A percentile compares a stretch with the other conserved stretches of the same genome.
Conservation (phyloP, 2,113 vertebrate genomes). For the Epinephelus cyanopodus region DNA sequence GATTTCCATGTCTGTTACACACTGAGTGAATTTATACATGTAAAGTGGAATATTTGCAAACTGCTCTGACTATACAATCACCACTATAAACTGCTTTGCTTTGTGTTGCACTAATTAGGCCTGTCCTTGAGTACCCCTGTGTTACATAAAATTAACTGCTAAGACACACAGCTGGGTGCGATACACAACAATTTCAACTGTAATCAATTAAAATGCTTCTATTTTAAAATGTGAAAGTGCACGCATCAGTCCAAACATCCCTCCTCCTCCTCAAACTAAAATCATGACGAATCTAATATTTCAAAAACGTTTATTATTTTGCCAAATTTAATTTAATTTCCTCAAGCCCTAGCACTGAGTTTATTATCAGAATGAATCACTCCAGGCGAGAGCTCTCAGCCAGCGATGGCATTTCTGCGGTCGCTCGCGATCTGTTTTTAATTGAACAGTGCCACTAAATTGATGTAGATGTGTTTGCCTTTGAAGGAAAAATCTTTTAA, state of each 20-base stretch:
- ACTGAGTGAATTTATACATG: constrained; percentile 2
- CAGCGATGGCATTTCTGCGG: constrained; percentile 59
- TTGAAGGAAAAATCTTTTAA: constrained; percentile 75
- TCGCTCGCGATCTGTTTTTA: constrained; percentile 59
- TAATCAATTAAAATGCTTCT: neutral
- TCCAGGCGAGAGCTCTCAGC: constrained; percentile 30
- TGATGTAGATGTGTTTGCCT: constrained; percentile 79
- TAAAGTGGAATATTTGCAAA: constrained; percentile 17
- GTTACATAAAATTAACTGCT: neutral
- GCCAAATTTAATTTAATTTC: constrained; percentile 35
- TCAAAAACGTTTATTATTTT: constrained; percentile 16
- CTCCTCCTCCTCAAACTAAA: neutral
- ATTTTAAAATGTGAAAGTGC: neutral
- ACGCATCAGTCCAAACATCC: neutral
- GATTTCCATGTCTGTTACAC: constrained; percentile 1
- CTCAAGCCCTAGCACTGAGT: constrained; percentile 25
- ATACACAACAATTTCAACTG: neutral
- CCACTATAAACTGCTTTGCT: constrained; percentile 20
- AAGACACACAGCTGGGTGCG: constrained; percentile 4
- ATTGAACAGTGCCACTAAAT: constrained; percentile 77
- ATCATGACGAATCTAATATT: constrained; percentile 30
- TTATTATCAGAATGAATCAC: constrained; percentile 48
- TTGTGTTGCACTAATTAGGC: constrained; percentile 49
- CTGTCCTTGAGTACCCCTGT: constrained; percentile 25
- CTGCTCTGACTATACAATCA: constrained; percentile 12